phyloP scores from a whole-genome alignment of 2,113 vertebrate species.

The Xyrauchen texanus region DNA sequence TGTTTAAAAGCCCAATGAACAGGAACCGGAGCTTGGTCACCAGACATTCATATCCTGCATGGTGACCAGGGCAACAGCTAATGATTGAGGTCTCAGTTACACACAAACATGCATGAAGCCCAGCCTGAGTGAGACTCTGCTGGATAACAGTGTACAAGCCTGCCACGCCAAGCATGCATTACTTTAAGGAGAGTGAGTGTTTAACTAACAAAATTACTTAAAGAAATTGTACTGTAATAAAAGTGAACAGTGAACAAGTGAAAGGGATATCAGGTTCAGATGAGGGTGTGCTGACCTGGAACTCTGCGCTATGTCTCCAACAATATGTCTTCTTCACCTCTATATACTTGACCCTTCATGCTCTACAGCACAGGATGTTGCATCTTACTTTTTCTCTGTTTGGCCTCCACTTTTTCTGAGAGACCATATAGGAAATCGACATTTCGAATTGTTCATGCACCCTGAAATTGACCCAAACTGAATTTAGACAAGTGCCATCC shows the following conservation, averaged over 20 bases:
- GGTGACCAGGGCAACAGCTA: constrained; percentile 6
- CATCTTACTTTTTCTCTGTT: constrained; percentile 61
- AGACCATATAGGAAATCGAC: constrained; percentile 2
- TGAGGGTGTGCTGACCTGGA: constrained; percentile 44
- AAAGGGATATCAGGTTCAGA: constrained; percentile 61
- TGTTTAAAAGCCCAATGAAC: not conserved
- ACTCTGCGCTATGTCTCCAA: constrained; percentile 4
- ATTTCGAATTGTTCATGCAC: no score
- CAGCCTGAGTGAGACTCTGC: constrained; percentile 6
- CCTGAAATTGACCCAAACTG: no score
- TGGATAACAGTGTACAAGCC: not conserved
- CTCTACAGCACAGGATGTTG: constrained; percentile 1
- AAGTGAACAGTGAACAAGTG: constrained; percentile 15
- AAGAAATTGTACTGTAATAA: no score
- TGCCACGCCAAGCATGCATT: constrained; percentile 21
- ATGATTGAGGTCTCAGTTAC: constrained; percentile 25
- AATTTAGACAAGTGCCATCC: no score
- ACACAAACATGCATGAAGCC: not conserved
- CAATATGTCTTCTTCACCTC: constrained; percentile 16
- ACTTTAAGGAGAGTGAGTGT: constrained; percentile 3
- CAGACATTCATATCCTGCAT: constrained; percentile 18
- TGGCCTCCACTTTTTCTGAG: constrained; percentile 54
- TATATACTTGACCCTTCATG: not conserved
- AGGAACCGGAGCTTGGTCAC: not conserved
- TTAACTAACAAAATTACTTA: no score